Evolutionary conservation across 2,113 vertebrate genomes (phyloP).

Genomic region (Myrmecobius fasciatus): DNA sequence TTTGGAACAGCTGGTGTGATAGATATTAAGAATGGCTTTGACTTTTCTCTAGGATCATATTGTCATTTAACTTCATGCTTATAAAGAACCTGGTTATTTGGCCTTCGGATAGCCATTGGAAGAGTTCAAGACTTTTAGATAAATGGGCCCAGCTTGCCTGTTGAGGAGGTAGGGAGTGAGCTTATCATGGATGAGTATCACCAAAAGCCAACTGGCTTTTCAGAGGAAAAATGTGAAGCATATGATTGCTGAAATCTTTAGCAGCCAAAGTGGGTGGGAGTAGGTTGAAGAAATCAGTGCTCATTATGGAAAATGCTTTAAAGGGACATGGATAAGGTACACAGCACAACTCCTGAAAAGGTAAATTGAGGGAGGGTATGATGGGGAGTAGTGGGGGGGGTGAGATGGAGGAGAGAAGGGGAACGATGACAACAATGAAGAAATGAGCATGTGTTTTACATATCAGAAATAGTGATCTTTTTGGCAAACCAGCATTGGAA

Average conservation of each 20-base stretch:
- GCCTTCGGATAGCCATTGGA: background rate
- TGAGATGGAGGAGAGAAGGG: no score
- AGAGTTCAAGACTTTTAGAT: background rate
- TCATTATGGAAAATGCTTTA: no score
- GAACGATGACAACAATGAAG: no score
- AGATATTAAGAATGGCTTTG: background rate
- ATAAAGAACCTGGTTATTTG: constrained; percentile 2
- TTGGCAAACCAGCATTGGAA: background rate
- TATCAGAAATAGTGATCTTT: background rate
- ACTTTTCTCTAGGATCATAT: constrained; percentile 13
- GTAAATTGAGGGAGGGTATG: background rate
- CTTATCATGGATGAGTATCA: background rate
- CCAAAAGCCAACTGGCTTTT: background rate
- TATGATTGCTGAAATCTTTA: background rate
- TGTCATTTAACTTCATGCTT: background rate
- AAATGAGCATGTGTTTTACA: background rate
- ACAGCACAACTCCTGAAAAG: background rate
- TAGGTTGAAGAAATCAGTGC: background rate
- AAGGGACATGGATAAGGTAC: background rate
- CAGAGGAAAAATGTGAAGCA: background rate
- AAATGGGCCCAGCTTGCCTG: background rate
- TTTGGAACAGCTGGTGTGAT: background rate
- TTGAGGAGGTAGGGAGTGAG: constrained; percentile 2
- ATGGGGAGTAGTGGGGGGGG: no score
- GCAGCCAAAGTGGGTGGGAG: background rate